A percentile compares a stretch with the other conserved stretches of the same genome.
Conservation (phyloP, 92 coral and sea anemone species). For the Porites evermanni region DNA sequence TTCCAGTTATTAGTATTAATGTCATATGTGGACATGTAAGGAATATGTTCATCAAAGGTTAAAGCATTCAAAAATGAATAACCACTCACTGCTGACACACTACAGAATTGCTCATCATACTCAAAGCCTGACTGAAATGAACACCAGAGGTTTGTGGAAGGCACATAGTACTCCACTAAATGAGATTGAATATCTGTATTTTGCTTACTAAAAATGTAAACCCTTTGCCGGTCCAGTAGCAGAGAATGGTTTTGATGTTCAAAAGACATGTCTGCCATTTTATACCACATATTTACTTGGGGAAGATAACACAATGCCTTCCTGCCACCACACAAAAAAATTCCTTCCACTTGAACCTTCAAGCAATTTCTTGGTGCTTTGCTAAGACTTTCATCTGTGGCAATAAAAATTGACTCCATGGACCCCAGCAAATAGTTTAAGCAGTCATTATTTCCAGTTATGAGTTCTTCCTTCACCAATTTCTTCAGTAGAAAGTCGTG, state of each 20-base stretch:
- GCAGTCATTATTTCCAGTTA: neutral
- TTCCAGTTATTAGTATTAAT: constrained; percentile 60
- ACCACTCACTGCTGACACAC: constrained; percentile 55
- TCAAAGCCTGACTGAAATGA: neutral
- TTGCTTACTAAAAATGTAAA: constrained; percentile 70
- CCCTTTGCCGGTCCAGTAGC: constrained; percentile 31
- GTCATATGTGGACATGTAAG: constrained; percentile 44
- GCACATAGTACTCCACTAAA: constrained; percentile 58
- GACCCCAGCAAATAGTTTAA: neutral
- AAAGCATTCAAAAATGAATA: constrained; percentile 24
- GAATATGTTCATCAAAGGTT: constrained; percentile 11
- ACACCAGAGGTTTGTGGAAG: constrained; percentile 68
- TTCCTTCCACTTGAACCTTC: constrained; percentile 51
- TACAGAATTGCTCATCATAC: neutral
- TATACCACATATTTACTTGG: constrained; percentile 56
- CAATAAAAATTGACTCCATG: neutral
- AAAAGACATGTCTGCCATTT: constrained; percentile 54
- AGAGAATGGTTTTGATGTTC: constrained; percentile 57
- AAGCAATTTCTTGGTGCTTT: constrained; percentile 66
- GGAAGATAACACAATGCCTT: constrained; percentile 67
- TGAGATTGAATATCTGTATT: neutral
- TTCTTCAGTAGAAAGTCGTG: constrained; percentile 1
- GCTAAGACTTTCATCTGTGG: neutral
- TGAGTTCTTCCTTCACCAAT: neutral
- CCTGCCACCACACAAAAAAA: constrained; percentile 75